A percentile compares a stretch with the other conserved stretches of the same genome.
These are phyloP conservation scores for Nesometra sesokonis DNA, from an alignment of 35 echinoderm and acorn worm genomes.

Conservation along the genomic window DNA sequence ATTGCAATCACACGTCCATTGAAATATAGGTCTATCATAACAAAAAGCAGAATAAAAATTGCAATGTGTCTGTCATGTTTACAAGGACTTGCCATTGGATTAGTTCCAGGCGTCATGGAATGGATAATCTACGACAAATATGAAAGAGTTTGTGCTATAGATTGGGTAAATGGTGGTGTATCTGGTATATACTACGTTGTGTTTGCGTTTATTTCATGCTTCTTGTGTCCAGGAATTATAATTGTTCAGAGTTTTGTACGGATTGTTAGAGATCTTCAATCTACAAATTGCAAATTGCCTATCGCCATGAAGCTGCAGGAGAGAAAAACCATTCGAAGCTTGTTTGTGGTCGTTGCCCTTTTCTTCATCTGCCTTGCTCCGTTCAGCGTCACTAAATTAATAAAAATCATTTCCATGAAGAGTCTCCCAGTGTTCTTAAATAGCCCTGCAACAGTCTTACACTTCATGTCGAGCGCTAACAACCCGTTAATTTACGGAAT, in stretches of 20 bases:
- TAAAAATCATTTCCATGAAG: constrained; percentile 19
- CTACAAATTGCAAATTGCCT: neutral
- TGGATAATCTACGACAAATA: constrained; percentile 38
- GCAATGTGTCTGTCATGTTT: constrained; percentile 5
- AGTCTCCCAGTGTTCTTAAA: neutral
- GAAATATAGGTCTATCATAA: constrained; percentile 12
- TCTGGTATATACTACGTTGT: constrained; percentile 14
- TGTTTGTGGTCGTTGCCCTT: constrained; percentile 16
- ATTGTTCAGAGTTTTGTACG: constrained; percentile 17
- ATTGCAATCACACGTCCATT: neutral
- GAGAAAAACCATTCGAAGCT: constrained; percentile 15
- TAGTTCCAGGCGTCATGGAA: constrained; percentile 3
- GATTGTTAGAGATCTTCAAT: constrained; percentile 1
- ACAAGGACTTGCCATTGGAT: constrained; percentile 10
- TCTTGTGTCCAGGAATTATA: constrained; percentile 2
- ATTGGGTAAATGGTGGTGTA: constrained; percentile 19
- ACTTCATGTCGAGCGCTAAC: constrained; percentile 27
- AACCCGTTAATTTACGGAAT: constrained; percentile 41
- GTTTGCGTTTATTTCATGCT: constrained; percentile 22
- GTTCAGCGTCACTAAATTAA: constrained; percentile 40
- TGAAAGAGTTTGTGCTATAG: constrained; percentile 36
- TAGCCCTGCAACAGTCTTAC: neutral
- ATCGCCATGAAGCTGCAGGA: neutral
- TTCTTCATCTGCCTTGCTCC: constrained; percentile 35
- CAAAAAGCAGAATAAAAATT: neutral